A percentile compares a stretch with the other conserved stretches of the same genome.
Conservation (phyloP, 2,113 vertebrate genomes). For the Tachycineta bicolor region DNA sequence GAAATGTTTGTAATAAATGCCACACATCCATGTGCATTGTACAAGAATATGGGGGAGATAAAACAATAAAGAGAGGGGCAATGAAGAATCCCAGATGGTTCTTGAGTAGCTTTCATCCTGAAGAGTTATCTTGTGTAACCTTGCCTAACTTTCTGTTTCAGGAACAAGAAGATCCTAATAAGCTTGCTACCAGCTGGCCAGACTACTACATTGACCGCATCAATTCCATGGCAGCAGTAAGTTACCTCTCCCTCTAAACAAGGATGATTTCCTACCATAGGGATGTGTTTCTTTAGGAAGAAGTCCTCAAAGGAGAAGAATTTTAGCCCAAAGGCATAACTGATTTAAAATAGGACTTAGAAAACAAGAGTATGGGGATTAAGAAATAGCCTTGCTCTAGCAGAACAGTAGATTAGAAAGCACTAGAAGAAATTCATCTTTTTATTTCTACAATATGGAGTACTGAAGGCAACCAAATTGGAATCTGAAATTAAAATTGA, state of each 20-base stretch:
- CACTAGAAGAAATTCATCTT: neutral
- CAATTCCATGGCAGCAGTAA: constrained; percentile 98
- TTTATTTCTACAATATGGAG: neutral
- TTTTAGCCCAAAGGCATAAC: neutral
- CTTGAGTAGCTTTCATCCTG: neutral
- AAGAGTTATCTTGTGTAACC: neutral
- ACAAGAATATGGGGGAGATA: neutral
- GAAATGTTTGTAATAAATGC: constrained; percentile 15
- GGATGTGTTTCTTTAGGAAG: neutral
- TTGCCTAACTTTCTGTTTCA: constrained; percentile 67
- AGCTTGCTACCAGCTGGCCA: constrained; percentile 97
- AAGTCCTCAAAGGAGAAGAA: neutral
- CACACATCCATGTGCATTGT: neutral
- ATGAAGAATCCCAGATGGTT: neutral
- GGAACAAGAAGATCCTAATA: constrained; percentile 98
- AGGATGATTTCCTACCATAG: neutral
- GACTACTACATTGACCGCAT: constrained; percentile 98
- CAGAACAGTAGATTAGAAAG: neutral
- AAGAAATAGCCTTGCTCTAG: neutral
- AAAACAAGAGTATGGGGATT: neutral
- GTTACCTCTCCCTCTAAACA: constrained; percentile 46
- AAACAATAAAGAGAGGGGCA: neutral
- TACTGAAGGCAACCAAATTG: neutral
- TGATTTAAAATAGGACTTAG: neutral
- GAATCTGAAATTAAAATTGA: neutral